Evolutionary conservation across 2,888 invertebrate species (phyloP).

Genomic region (Cosmorhoe ocellata): DNA sequence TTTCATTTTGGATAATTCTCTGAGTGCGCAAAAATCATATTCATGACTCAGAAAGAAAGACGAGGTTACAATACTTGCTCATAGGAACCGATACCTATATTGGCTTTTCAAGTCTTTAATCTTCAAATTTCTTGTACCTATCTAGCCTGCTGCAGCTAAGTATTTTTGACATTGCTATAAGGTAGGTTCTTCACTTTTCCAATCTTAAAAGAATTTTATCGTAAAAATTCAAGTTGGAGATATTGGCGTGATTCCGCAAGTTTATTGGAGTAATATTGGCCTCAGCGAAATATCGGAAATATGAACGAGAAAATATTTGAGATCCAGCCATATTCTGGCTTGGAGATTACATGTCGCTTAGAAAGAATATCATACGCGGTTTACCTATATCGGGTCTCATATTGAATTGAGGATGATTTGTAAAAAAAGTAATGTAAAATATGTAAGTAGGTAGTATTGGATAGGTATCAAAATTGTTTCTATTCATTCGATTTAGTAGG

Average conservation of each 20-base stretch:
- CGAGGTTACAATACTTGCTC: too few species aligned
- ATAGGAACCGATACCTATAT: too few species aligned
- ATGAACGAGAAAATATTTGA: conserved; percentile 35
- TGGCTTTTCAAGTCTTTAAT: too few species aligned
- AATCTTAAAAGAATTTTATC: conserved; percentile 25
- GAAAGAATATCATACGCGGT: conserved; percentile 37
- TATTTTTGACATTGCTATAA: not conserved
- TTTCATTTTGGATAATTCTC: too few species aligned
- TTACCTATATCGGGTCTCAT: conserved; percentile 29
- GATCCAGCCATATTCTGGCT: conserved; percentile 33
- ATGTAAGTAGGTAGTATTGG: too few species aligned
- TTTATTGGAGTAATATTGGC: conserved; percentile 43
- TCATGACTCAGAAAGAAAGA: too few species aligned
- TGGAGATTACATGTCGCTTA: conserved; percentile 37
- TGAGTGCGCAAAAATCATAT: too few species aligned
- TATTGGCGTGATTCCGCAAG: conserved; percentile 37
- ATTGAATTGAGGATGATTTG: not conserved
- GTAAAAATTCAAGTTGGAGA: conserved; percentile 28
- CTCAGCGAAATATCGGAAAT: conserved; percentile 42
- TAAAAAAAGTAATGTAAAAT: not conserved
- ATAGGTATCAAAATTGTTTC: too few species aligned
- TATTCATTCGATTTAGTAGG: too few species aligned
- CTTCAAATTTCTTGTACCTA: too few species aligned
- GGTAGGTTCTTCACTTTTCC: not conserved
- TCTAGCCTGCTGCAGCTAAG: too few species aligned